Base-by-base conservation (phyloP, 2,888 invertebrate genomes). In the Sesia apiformis region DNA sequence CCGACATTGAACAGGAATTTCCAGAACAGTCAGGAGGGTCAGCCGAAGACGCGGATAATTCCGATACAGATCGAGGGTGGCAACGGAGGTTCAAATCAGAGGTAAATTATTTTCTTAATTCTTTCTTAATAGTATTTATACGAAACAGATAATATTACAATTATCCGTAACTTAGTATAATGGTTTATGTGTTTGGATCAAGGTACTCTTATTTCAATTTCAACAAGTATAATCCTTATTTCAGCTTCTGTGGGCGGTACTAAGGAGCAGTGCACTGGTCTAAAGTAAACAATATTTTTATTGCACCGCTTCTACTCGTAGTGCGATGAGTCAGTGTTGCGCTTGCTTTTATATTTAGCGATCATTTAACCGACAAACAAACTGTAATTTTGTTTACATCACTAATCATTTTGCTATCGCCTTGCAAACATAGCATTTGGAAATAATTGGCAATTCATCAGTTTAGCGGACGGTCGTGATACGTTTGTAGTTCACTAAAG, bases 21-120 rank as follows among this genome's bases (percentile, higher is more conserved):
- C 63, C 76, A 74, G 55, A 78, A 64, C 39, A 69, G 62, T 41
- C 82, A 82, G 55, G 83, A 86, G 43, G 71, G 61, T 62, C 84
- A 84, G 60, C 83, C 88, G 3, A 90, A 85, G 63, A 90, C 91
- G 43, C 84, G 92, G 63, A 90, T 93, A 63, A 91, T 93, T 70
- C 93, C 93, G 8, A 92, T 93, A 63, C 89, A 91, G 60, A 86
- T 93, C 63, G 93, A 93, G 76, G 81, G 82, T 57, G 67, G 69
- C 58, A 80, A 74, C 59, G 71, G 79, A 60, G 85, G 84, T 58
- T 70, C 81, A 60, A 85, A 84, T 58, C 82, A 80, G 67, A 88
- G 87, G 89, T 89, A 73, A 69, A 58, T 56, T n/a, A 46, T 23
- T 7, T 46, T 46, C 46, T 8, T 23, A 46, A 46, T 46, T 2